A percentile compares a stretch with the other conserved stretches of the same genome.
Evolutionary conservation across 2,113 vertebrate species (phyloP).

Genomic region (Terrapene triunguis): DNA sequence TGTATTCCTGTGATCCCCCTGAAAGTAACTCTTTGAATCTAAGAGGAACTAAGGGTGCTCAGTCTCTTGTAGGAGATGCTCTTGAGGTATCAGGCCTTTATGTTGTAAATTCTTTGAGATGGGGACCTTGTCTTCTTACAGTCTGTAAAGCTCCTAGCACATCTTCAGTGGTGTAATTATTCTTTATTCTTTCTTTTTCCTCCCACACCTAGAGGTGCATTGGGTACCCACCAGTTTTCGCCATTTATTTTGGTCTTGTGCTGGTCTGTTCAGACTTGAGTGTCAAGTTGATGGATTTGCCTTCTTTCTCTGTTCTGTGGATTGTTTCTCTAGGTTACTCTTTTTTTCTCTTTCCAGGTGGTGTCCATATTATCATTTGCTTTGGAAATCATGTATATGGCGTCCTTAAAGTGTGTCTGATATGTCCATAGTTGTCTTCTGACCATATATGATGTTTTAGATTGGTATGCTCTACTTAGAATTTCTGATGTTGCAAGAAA

Average conservation of each 20-base stretch:
- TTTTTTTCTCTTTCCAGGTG: not conserved
- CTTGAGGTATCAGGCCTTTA: slow-evolving; percentile 40
- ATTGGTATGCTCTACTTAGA: not conserved
- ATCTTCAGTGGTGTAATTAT: slow-evolving; percentile 36
- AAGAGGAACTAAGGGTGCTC: slow-evolving; percentile 44
- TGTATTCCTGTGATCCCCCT: not conserved
- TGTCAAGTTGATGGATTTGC: not conserved
- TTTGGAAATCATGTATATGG: not conserved
- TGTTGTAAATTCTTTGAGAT: slow-evolving; percentile 56
- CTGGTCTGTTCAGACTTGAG: not conserved
- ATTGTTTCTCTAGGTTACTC: not conserved
- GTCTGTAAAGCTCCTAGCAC: slow-evolving; percentile 59
- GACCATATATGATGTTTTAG: not conserved
- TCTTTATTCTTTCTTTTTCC: not conserved
- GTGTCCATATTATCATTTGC: not conserved
- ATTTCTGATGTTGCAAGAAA: not conserved
- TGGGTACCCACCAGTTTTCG: not conserved
- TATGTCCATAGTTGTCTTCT: not conserved
- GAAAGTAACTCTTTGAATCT: slow-evolving; percentile 46
- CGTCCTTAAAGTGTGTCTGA: not conserved
- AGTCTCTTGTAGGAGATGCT: slow-evolving; percentile 63
- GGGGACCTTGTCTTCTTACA: slow-evolving; percentile 51
- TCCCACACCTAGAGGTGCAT: not conserved
- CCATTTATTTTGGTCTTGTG: not conserved
- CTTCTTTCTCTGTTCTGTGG: not conserved